phyloP scores from a whole-genome alignment of 2,113 vertebrate genomes.

The Nycticebus coucang region DNA sequence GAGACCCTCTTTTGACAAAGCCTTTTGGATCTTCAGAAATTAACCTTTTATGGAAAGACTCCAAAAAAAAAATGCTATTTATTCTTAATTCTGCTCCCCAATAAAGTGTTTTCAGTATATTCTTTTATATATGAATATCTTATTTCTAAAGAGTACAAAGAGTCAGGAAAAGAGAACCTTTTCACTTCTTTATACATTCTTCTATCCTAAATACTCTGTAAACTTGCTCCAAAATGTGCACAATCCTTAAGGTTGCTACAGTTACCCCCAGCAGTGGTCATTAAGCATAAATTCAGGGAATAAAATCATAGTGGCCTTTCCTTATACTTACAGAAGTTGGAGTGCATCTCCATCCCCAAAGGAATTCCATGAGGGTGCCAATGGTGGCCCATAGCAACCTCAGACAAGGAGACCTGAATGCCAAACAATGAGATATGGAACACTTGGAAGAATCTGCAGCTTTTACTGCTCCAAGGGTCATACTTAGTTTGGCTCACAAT shows the following conservation, averaged over 20 bases:
- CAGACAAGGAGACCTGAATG: neutral
- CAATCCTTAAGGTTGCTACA: neutral
- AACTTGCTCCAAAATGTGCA: neutral
- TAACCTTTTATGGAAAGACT: neutral
- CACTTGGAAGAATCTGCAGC: neutral
- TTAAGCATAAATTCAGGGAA: neutral
- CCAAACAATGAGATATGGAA: neutral
- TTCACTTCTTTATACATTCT: neutral
- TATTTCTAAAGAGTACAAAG: neutral
- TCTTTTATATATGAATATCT: neutral
- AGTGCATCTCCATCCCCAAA: neutral
- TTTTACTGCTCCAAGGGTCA: neutral
- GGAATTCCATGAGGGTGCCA: neutral
- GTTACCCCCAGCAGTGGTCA: too few species aligned
- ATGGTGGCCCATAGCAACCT: neutral
- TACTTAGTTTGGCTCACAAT: neutral
- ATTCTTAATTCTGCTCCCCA: conserved; percentile 3
- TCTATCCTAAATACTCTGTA: neutral
- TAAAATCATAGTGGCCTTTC: neutral
- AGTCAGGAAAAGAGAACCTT: neutral
- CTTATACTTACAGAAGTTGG: neutral
- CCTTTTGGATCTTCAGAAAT: neutral
- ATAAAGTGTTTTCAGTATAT: neutral
- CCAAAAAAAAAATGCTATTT: neutral
- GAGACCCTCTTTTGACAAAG: neutral